Base-by-base conservation (phyloP, 1,140 invertebrate genomes). In the Cyrtorhinus lividipennis region DNA sequence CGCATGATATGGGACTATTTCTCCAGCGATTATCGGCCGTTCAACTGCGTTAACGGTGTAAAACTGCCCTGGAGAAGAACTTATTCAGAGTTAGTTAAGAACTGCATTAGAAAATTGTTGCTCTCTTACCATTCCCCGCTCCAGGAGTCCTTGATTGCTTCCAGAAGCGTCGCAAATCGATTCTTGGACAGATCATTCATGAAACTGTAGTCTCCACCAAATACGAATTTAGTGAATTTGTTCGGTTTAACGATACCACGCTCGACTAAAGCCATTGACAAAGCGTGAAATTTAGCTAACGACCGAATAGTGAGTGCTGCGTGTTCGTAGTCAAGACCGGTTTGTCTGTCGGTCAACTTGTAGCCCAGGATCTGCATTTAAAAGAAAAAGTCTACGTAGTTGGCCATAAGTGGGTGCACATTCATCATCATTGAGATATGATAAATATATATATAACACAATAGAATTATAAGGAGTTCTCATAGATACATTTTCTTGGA, bases 211-310 rank as follows among this genome's bases (percentile, higher is more conserved):
- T 53, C 48, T 1, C 61, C 46, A 12, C 25, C 46, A 26, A 62
- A 62, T 25, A 62, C 61, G 26, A 62, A 62, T 22, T 56, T 62
- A 13, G 23, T 20, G 48, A 56, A 62, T 5, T 56, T 53, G 10
- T 53, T 8, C 1, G 61, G 48, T 5, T 10, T 10, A 20, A 62
- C 5, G 10, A n/a, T 24, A 15, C 57, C 60, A 1, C 25, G 24
- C 15, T 64, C 26, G 1, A 56, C 15, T 5, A 64, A 25, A 10
- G 26, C 63, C 5, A 64, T 24, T 2, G 66, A 67, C 2, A 56
- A 12, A 18, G 66, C 66, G 38, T 68, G 67, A n/a, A 68, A 48
- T 10, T 46, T 26, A n/a, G 67, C 67, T 1, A 68, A 38, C 1
- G 24, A 20, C 10, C 24, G 18, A 1, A 68, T 18, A 2, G 45